Evolutionary conservation across 2,888 invertebrate species (phyloP), one percentile per base, ranked within the genome.

Genomic region (Ernsta delagoae): DNA sequence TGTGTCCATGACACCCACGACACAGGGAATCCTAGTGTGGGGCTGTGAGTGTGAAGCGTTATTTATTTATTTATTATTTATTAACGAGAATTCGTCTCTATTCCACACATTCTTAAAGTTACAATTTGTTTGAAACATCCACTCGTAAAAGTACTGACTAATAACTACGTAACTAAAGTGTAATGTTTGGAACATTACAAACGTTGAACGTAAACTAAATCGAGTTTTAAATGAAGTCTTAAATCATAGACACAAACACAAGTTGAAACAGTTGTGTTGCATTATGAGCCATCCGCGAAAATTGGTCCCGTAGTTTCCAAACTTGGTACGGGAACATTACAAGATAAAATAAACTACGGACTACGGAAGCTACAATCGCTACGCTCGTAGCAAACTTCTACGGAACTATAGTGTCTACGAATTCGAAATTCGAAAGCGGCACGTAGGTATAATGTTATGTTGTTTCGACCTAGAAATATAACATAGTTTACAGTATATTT

Each of bases 301-400:
- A 63, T 68, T 63, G 68, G 68, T 68, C 63, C 50, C 7, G 62
- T 24, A 68, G 62, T 68, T 62, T 41, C 61, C 45, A 59, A 68
- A 50, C 16, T 50, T 50, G 11, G 24, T 59, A 24, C 53, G 68
- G 62, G 62, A 63, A 61, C 54, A 62, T 57, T 63, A 59, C 57
- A 59, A 68, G 68, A 68, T 68, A 68, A 68, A 68, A 69, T 69
- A 69, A 69, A 68, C 68, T 62, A 16, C 41, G 54, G 48, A 45
- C 48, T 48, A 48, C 48, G 48, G 41, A 61, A 61, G 67, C 67
- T 67, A 61, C 67, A 61, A 62, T 68, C 67, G 68, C 68, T 57
- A 69, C 67, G 61, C 54, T 61, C 68, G 63, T 69, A 69, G 68
- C 63, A 62, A 69, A 69, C 41, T 69, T 69, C 50, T 69, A 63